Evolutionary conservation across 2,113 vertebrate genomes (phyloP), one percentile per base, ranked within the genome.

Genomic region (Nanorana parkeri): DNA sequence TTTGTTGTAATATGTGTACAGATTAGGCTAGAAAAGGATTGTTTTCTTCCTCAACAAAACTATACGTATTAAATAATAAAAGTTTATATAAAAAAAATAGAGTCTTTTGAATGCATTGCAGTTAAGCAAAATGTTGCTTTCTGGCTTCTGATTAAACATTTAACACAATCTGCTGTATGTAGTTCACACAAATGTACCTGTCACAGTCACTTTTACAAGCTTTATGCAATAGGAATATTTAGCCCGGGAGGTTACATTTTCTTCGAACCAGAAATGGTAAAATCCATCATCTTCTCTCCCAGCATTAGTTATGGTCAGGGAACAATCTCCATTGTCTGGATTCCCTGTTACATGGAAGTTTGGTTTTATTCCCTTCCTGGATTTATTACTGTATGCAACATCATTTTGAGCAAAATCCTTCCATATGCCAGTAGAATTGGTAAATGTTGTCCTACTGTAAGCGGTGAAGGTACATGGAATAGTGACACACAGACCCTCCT

Each of bases 341-440:
- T 77, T 64, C 24, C 74, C 74, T 2, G 10, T 20, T 7, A 64
- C 20, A 5, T 51, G 17, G 58, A 77, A 63, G 58, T 72, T 58
- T 11, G 17, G 3, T 58, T 73, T 73, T 55, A 1, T 0, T 1
- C 7, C 26, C 5, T 4, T 3, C 10, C 0, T 29, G 47, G 71
- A 29, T 29, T 32, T 58, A 32, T 73, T 58, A 32, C 24, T 56
- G 19, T 26, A 52, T 29, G n/a, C 71, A 21, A 17, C 52, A 52
- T 24, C 2, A 2, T 0, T 15, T 0, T 16, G 0, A 3, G 0
- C 3, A 3, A 8, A 7, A 0, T 20, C 6, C 0, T 6, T 73
- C 71, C 71, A 73, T 15, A n/a, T 28, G 29, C 71, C 71, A 54
- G 0, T n/a, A 15, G 69, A 56, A 20, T 56, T 1, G 8, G 0